Evolutionary conservation across 2,888 invertebrate genomes (phyloP).

Genomic region (Dicranocentrus wangi): DNA sequence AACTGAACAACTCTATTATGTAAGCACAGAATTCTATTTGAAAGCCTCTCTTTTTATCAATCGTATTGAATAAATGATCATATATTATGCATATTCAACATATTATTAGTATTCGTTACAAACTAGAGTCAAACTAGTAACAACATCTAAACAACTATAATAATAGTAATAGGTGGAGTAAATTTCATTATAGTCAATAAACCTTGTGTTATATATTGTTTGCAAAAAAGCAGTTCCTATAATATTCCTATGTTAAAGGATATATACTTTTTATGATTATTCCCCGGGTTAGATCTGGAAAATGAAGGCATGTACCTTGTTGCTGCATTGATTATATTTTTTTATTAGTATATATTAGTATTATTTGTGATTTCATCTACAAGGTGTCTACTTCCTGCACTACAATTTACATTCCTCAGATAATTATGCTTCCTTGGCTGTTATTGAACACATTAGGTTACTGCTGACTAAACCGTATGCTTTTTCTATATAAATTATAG

Average conservation of each 20-base stretch:
- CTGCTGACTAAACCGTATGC: background rate
- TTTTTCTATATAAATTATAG: background rate
- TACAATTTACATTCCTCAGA: slow-evolving; percentile 12
- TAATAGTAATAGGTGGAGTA: no score
- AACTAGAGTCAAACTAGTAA: no score
- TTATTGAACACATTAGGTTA: slow-evolving; percentile 52
- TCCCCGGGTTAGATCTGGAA: background rate
- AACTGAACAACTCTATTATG: no score
- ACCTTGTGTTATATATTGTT: background rate
- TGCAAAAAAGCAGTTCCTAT: slow-evolving; percentile 1
- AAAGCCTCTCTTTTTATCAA: no score
- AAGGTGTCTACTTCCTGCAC: background rate
- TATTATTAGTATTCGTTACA: no score
- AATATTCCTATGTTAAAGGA: no score
- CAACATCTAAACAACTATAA: no score
- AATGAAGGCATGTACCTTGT: slow-evolving; percentile 41
- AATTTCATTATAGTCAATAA: background rate
- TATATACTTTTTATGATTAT: no score
- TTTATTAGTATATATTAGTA: slow-evolving; percentile 15
- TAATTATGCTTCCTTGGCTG: slow-evolving; percentile 21
- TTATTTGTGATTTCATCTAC: background rate
- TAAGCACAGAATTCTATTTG: no score
- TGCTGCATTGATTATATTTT: slow-evolving; percentile 36
- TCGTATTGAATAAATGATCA: no score
- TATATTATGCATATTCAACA: no score